Base-by-base conservation (phyloP, 2,888 invertebrate genomes). In the Volucella inflata region DNA sequence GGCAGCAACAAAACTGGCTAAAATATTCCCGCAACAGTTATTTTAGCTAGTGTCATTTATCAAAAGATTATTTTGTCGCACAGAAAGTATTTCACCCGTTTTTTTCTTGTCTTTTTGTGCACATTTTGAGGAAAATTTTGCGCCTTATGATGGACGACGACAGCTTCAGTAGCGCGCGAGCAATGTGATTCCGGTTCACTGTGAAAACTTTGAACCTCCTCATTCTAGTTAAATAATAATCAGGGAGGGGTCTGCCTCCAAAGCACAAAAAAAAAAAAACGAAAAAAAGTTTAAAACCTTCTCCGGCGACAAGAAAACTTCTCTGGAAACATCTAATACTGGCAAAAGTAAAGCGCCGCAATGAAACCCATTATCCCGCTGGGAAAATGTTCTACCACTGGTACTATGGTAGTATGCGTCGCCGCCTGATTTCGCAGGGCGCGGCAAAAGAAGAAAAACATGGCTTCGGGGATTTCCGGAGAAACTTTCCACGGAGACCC, bases 21-120 rank as follows among this genome's bases (percentile, higher is more conserved):
- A 74, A 68, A 70, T 68, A 74, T 79, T 79, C 68, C 46, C 21
- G 83, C 74, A 80, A 75, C 84, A 80, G 75, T 82, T 87, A 77
- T 82, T 82, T 85, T 78, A 68, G 79, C 53, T 65, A 80, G 59
- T 62, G 80, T 83, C 87, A 87, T 87, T 87, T 87, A 87, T 87
- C 87, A 87, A 75, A 64, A 87, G 87, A 87, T 87, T 87, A 87
- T 84, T 81, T 87, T 87, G 87, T 84, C 84, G 80, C 84, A 78
- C 64, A 83, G n/a, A n/a, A 82, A 77, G 78, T 84, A 83, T 30
- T 30, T 30, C 1, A 30, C 6, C 1, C 30, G 30, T 2, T 21
- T 21, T 21, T 21, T 21, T 3, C 4, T 21, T 2, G 30, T 2
- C 4, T 21, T 21, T 21, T 21, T 3, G 2, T 21, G 0, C 21